Conservation (phyloP, 2,888 invertebrate species). For the Lobophora halterata region DNA sequence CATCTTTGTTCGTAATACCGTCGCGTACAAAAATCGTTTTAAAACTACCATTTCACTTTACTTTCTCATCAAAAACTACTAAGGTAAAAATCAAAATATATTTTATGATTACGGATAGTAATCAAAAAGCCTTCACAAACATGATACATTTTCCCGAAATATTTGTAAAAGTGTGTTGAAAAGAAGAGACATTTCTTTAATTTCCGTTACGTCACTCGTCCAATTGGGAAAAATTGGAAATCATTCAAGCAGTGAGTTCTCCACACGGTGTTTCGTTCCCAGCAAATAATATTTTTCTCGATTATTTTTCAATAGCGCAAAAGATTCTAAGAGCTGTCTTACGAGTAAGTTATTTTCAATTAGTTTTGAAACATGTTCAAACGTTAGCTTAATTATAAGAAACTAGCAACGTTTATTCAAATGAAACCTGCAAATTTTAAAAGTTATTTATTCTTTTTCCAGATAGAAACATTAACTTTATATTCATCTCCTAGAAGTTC, state of each 20-base stretch:
- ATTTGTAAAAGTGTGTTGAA: conserved; percentile 47
- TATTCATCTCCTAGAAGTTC: conserved; percentile 11
- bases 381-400: neutral
- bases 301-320: conserved; percentile 32
- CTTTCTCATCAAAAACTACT: conserved; percentile 5
- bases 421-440: neutral
- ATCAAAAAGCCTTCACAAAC: conserved; percentile 29
- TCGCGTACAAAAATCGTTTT: conserved; percentile 13
- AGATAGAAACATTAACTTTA: too few relatives aligned
- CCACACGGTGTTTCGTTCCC: conserved; percentile 48
- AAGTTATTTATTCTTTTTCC: conserved; percentile 6
- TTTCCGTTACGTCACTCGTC: conserved; percentile 79
- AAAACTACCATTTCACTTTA: conserved; percentile 12
- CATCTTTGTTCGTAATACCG: conserved; percentile 19
- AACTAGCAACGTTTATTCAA: neutral
- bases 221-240: conserved; percentile 74
- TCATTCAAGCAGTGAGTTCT: conserved; percentile 59
- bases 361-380: conserved; percentile 22
- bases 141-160: conserved; percentile 24
- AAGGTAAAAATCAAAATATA: neutral
- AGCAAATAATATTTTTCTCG: conserved; percentile 38
- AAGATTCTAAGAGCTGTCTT: too few relatives aligned
- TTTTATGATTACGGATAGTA: conserved; percentile 16
- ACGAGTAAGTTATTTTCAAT: conserved; percentile 1
- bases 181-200: conserved; percentile 68